Evolutionary conservation across 2,888 invertebrate species (phyloP).

Genomic region (Erebia palarica): DNA sequence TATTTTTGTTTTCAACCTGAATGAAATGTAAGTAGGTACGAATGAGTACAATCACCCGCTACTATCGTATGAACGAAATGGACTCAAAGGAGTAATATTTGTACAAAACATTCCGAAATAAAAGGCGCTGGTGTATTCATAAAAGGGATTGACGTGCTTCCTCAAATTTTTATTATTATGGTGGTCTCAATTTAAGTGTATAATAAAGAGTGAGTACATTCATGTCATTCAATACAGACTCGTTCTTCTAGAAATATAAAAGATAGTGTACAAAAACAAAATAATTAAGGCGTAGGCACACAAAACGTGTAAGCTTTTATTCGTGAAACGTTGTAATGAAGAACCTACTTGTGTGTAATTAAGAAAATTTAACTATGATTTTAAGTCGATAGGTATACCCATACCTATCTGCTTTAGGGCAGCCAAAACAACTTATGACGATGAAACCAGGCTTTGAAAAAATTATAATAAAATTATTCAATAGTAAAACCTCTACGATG

Average conservation of each 20-base stretch:
- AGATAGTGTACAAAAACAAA: constrained; percentile 22
- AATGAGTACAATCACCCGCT: constrained; percentile 30
- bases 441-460: not conserved
- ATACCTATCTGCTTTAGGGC: no score
- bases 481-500: no score
- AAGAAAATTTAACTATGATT: constrained; percentile 11
- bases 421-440: no score
- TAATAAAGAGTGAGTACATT: constrained; percentile 37
- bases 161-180: constrained; percentile 41
- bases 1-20: constrained; percentile 31
- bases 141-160: constrained; percentile 44
- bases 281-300: constrained; percentile 12
- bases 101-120: constrained; percentile 54
- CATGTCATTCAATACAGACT: constrained; percentile 33
- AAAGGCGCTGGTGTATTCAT: constrained; percentile 47
- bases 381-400: no score
- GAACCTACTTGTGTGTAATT: not conserved
- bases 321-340: not conserved
- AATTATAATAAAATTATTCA: no score
- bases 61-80: constrained; percentile 45
- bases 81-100: constrained; percentile 52
- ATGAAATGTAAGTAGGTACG: constrained; percentile 35
- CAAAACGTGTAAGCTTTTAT: constrained; percentile 3
- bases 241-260: constrained; percentile 31
- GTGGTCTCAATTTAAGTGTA: constrained; percentile 37